Evolutionary conservation across 2,113 vertebrate genomes (phyloP).

Genomic region (Polypterus senegalus): DNA sequence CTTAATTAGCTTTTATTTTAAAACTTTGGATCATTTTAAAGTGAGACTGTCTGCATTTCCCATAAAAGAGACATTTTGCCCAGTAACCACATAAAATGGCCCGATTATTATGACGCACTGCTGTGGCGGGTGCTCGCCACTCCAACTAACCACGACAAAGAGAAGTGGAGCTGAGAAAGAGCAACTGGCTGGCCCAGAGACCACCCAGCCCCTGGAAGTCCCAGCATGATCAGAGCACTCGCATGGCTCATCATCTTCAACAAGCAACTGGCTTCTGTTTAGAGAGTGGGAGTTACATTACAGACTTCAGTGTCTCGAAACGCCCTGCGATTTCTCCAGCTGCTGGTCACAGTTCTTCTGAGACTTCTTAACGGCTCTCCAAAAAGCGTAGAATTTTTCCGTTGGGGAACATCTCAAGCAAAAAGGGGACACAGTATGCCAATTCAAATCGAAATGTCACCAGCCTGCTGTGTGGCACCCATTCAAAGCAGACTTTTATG

Average conservation of each 20-base stretch:
- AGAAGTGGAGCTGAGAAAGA: constrained; percentile 47
- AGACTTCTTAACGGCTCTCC: too few relatives aligned
- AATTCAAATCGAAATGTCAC: too few relatives aligned
- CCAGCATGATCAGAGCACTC: not conserved
- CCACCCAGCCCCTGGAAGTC: constrained; percentile 42
- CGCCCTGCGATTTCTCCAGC: too few relatives aligned
- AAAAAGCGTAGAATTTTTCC: too few relatives aligned
- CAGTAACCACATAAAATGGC: constrained; percentile 26
- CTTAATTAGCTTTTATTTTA: too few relatives aligned
- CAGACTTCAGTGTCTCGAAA: too few relatives aligned
- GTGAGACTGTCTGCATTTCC: constrained; percentile 7
- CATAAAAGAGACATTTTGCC: constrained; percentile 2
- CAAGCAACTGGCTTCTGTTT: not conserved
- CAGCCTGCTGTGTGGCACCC: too few relatives aligned
- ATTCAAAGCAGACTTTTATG: too few relatives aligned
- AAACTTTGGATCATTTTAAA: not conserved
- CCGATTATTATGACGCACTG: constrained; percentile 47
- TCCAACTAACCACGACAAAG: constrained; percentile 48
- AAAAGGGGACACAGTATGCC: too few relatives aligned
- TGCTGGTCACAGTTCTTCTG: too few relatives aligned
- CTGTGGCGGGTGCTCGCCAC: constrained; percentile 42
- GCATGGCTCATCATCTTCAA: not conserved
- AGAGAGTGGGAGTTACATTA: not conserved
- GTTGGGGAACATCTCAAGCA: too few relatives aligned
- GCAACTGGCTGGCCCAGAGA: constrained; percentile 34